phyloP scores from a whole-genome alignment of 2,888 invertebrate genomes.

The Ditula angustiorana region DNA sequence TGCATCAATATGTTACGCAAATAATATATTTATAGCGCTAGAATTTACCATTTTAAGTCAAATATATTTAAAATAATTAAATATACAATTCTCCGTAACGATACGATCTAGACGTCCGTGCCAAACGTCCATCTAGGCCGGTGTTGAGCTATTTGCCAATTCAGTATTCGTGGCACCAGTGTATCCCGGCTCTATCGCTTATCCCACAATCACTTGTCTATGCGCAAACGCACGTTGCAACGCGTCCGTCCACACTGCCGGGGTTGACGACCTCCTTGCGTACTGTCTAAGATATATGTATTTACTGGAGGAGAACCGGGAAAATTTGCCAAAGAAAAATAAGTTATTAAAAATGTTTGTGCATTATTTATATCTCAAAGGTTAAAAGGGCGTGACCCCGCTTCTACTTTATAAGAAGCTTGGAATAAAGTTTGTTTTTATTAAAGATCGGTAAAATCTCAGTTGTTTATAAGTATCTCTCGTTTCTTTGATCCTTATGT shows the following conservation, averaged over 20 bases:
- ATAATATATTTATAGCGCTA: neutral
- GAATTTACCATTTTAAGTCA: slow-evolving; percentile 8
- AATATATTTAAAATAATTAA: slow-evolving; percentile 10
- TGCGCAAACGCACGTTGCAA: slow-evolving; percentile 67
- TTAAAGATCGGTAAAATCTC: slow-evolving; percentile 28
- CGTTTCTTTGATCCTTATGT: slow-evolving; percentile 26
- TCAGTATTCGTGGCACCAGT: slow-evolving; percentile 30
- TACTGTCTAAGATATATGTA: slow-evolving; percentile 53
- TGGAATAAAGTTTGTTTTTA: slow-evolving; percentile 27
- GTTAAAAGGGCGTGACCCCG: slow-evolving; percentile 25
- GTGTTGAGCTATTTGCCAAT: slow-evolving; percentile 24
- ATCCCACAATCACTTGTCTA: slow-evolving; percentile 70
- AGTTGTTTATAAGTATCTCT: slow-evolving; percentile 25
- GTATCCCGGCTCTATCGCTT: slow-evolving; percentile 61
- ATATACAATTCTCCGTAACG: slow-evolving; percentile 18
- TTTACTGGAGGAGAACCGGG: slow-evolving; percentile 54
- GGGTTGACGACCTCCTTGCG: slow-evolving; percentile 65
- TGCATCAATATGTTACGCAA: neutral
- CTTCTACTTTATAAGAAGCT: slow-evolving; percentile 1
- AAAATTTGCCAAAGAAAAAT: neutral
- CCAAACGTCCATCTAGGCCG: slow-evolving; percentile 10
- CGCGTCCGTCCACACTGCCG: slow-evolving; percentile 64
- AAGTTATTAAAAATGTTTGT: neutral
- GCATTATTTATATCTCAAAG: neutral
- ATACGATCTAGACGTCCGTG: slow-evolving; percentile 31